Percentiles rank a stretch among this genome's conserved stretches.
These are phyloP conservation scores for Heliconius congener DNA, from an alignment of 1,140 invertebrate species.

Conservation along the genomic window DNA sequence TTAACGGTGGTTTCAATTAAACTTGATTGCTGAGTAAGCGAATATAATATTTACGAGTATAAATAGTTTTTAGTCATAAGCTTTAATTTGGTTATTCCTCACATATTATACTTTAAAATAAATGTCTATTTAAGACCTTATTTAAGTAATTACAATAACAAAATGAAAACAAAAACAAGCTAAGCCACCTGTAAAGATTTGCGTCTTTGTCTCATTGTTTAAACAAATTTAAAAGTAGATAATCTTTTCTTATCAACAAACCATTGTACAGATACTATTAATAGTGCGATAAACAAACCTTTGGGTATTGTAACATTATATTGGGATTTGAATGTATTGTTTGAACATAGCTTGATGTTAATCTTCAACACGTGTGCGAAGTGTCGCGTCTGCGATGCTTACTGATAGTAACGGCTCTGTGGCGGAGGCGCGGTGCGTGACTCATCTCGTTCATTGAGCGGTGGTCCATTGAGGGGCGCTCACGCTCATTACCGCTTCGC, in stretches of 20 bases:
- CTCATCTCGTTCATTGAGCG: slow-evolving; percentile 79
- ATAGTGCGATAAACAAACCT: slow-evolving; percentile 8
- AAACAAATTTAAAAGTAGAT: not conserved
- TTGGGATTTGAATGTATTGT: slow-evolving; percentile 15
- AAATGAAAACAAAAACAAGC: not conserved
- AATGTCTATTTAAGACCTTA: not conserved
- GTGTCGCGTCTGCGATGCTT: slow-evolving; percentile 60
- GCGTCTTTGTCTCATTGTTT: slow-evolving; percentile 2
- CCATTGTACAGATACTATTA: not conserved
- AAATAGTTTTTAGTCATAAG: not conserved
- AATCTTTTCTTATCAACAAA: slow-evolving; percentile 3
- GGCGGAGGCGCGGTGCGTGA: slow-evolving; percentile 75
- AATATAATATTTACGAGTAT: not conserved
- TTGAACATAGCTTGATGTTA: slow-evolving; percentile 32
- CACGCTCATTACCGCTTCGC: slow-evolving; percentile 74
- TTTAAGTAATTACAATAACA: not conserved
- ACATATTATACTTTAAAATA: not conserved
- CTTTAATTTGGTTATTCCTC: not conserved
- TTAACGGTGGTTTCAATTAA: not conserved
- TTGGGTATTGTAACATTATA: slow-evolving; percentile 1
- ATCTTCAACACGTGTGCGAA: slow-evolving; percentile 57
- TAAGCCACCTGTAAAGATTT: not conserved
- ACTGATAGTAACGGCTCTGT: slow-evolving; percentile 69
- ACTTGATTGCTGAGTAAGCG: too few species aligned
- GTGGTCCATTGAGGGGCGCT: slow-evolving; percentile 71